Conservation (phyloP, 2,797 vertebrate genomes). For the Falco concolor region DNA sequence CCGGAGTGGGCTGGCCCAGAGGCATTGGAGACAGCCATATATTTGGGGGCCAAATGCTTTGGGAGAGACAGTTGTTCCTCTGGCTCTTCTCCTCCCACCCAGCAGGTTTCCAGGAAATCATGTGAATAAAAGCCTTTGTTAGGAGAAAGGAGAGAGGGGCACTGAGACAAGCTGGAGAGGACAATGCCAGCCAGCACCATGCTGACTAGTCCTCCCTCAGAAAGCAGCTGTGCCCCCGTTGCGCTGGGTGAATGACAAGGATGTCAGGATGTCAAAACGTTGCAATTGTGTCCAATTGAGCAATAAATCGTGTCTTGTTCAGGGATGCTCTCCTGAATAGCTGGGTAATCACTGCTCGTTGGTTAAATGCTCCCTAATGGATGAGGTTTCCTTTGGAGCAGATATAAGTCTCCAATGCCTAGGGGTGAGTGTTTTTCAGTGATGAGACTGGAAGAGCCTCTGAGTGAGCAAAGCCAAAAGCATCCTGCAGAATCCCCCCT, state of each 20-base stretch:
- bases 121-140: not conserved
- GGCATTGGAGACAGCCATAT: not conserved
- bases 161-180: not conserved
- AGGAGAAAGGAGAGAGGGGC: not conserved
- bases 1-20: not conserved
- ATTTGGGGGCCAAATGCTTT: not conserved
- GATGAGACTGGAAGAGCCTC: not conserved
- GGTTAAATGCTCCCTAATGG: not conserved
- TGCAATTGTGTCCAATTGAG: not conserved
- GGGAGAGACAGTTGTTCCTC: not conserved
- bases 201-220: not conserved
- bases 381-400: not conserved
- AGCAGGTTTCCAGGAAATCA: not conserved
- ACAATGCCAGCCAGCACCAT: not conserved
- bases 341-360: not conserved
- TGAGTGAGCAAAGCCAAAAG: accelerated
- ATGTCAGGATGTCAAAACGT: not conserved
- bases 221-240: not conserved
- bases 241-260: not conserved
- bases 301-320: not conserved
- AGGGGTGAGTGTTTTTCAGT: not conserved
- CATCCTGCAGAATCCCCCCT: not conserved
- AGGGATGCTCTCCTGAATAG: not conserved
- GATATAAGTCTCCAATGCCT: not conserved
- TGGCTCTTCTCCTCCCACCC: not conserved